phyloP scores from a whole-genome alignment of 2,797 vertebrate genomes.

The Ptychadena robeensis region DNA sequence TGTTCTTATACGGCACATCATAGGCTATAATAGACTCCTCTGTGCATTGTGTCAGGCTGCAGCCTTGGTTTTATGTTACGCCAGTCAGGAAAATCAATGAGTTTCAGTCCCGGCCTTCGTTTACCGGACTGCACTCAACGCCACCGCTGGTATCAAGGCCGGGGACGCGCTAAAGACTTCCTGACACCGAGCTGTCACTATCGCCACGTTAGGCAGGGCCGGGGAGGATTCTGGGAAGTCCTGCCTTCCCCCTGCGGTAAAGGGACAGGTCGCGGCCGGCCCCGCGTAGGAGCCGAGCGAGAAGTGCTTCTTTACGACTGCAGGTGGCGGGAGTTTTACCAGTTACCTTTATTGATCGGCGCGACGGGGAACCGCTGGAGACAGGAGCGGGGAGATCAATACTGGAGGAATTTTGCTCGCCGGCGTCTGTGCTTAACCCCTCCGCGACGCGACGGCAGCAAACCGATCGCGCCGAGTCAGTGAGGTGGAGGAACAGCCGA shows the following conservation, averaged over 20 bases:
- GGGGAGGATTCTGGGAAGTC: constrained; percentile 17
- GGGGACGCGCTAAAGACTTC: constrained; percentile 10
- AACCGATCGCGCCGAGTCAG: not conserved
- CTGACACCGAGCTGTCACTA: constrained; percentile 20
- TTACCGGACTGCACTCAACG: constrained; percentile 46
- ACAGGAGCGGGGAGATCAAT: constrained; percentile 53
- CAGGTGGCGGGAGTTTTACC: constrained; percentile 45
- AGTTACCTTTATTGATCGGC: constrained; percentile 50
- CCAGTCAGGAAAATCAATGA: constrained; percentile 37
- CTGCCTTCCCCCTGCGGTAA: constrained; percentile 10
- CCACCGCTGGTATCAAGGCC: constrained; percentile 24
- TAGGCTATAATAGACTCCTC: not conserved
- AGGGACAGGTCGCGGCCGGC: constrained; percentile 20
- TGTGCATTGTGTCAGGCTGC: constrained; percentile 19
- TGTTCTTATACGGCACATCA: not conserved
- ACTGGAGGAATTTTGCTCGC: constrained; percentile 43
- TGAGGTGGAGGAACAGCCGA: not conserved
- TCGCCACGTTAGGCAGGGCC: not conserved
- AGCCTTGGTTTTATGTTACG: constrained; percentile 14
- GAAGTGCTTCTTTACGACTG: constrained; percentile 22
- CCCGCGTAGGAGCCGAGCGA: not conserved
- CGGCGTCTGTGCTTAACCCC: constrained; percentile 49
- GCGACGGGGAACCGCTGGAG: constrained; percentile 50
- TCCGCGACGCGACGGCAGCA: not conserved
- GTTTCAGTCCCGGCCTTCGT: constrained; percentile 33